These are phyloP conservation scores for Gavialis gangeticus DNA, from an alignment of 2,113 vertebrate genomes.

Conservation along the genomic window DNA sequence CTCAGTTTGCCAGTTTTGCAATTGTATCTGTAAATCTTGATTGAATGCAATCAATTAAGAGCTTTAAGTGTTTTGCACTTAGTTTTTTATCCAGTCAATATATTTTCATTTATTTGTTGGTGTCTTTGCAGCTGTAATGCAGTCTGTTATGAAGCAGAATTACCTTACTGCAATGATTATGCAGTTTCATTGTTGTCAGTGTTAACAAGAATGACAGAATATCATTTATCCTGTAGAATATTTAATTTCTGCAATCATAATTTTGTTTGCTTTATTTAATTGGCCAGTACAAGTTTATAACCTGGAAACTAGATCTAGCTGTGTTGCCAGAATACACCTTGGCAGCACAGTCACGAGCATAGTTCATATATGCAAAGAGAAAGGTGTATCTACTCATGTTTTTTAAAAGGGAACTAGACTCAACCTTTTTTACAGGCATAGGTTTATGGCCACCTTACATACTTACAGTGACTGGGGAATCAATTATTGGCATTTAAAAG, in stretches of 20 bases:
- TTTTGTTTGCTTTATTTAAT: background rate
- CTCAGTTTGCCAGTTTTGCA: conserved; percentile 38
- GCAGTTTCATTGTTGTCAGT: conserved; percentile 23
- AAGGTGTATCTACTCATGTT: background rate
- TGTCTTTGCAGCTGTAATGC: background rate
- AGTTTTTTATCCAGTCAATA: conserved; percentile 32
- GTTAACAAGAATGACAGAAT: background rate
- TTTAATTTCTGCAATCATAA: background rate
- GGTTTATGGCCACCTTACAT: conserved; percentile 11
- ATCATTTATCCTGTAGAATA: background rate
- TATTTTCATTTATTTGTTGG: conserved; percentile 13
- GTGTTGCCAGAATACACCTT: background rate
- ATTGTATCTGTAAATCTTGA: background rate
- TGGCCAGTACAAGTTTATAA: background rate
- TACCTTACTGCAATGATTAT: conserved; percentile 4
- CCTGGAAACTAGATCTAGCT: background rate
- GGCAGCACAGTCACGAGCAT: background rate
- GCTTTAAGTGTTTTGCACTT: conserved; percentile 57
- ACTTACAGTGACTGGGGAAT: background rate
- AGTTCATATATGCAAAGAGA: background rate
- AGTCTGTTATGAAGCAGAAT: conserved; percentile 15
- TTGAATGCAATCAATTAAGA: conserved; percentile 46
- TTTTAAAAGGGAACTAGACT: conserved; percentile 4
- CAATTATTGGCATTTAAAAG: conserved; percentile 1
- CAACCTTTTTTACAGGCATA: background rate